Evolutionary conservation across 2,888 invertebrate species (phyloP).

Genomic region (Ornithoptera alexandrae): DNA sequence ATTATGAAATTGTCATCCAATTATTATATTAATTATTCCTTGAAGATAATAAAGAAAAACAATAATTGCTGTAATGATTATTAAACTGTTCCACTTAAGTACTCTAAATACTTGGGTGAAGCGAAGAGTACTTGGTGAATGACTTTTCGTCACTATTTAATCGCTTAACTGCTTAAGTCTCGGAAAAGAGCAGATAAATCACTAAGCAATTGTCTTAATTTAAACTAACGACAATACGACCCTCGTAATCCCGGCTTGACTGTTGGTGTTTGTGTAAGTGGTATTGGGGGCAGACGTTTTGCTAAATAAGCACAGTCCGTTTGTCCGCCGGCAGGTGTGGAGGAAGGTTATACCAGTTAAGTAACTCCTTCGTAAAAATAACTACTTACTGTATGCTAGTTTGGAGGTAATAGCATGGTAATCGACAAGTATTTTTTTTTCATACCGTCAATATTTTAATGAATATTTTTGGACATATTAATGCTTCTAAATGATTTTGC

Average conservation of each 20-base stretch:
- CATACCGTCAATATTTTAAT: too few relatives aligned
- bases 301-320: constrained; percentile 11
- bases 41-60: too few relatives aligned
- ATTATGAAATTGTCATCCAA: too few relatives aligned
- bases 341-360: not conserved
- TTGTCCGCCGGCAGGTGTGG: not conserved
- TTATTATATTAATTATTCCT: too few relatives aligned
- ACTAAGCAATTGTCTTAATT: constrained; percentile 18
- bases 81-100: not conserved
- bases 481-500: too few relatives aligned
- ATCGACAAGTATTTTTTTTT: too few relatives aligned
- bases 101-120: too few relatives aligned
- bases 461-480: not conserved
- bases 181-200: constrained; percentile 11
- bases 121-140: not conserved
- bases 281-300: constrained; percentile 23
- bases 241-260: constrained; percentile 23
- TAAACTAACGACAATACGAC: constrained; percentile 24
- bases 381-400: not conserved
- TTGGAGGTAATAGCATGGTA: too few relatives aligned
- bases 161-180: constrained; percentile 1
- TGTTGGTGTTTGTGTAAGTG: constrained; percentile 20
- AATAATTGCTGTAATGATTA: too few relatives aligned
- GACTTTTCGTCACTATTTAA: not conserved
- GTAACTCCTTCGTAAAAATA: too few relatives aligned